phyloP scores from a whole-genome alignment of 1,140 invertebrate genomes.

The Brachionus asplanchnoidis region DNA sequence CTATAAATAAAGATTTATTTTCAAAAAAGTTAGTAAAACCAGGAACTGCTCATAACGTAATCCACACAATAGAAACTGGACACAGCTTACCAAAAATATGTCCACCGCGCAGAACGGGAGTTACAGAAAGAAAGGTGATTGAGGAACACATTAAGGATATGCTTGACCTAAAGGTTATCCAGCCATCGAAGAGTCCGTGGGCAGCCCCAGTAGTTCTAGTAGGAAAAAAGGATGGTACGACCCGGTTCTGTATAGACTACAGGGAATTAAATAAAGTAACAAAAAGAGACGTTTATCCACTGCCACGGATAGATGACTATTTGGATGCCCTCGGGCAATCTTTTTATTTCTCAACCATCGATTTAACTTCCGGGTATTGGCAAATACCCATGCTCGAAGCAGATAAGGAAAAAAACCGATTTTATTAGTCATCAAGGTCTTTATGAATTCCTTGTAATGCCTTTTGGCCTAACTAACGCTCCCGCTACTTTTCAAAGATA shows the following conservation, averaged over 20 bases:
- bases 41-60: neutral
- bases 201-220: neutral
- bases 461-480: slow-evolving; percentile 28
- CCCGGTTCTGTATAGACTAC: slow-evolving; percentile 11
- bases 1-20: neutral
- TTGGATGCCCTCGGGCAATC: neutral
- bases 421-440: neutral
- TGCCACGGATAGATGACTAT: slow-evolving; percentile 14
- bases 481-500: neutral
- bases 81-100: neutral
- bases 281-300: slow-evolving; percentile 15
- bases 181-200: neutral
- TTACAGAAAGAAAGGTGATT: neutral
- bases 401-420: neutral
- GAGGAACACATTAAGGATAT: neutral
- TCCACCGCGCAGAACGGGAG: neutral
- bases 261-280: slow-evolving; percentile 29
- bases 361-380: slow-evolving; percentile 16
- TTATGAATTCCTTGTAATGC: slow-evolving; percentile 15
- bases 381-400: neutral
- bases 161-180: neutral
- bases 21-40: neutral
- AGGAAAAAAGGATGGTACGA: neutral
- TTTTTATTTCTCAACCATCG: neutral
- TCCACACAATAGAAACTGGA: neutral